These are phyloP conservation scores for Xenopus borealis DNA, from an alignment of 2,113 vertebrate genomes.

Conservation along the genomic window DNA sequence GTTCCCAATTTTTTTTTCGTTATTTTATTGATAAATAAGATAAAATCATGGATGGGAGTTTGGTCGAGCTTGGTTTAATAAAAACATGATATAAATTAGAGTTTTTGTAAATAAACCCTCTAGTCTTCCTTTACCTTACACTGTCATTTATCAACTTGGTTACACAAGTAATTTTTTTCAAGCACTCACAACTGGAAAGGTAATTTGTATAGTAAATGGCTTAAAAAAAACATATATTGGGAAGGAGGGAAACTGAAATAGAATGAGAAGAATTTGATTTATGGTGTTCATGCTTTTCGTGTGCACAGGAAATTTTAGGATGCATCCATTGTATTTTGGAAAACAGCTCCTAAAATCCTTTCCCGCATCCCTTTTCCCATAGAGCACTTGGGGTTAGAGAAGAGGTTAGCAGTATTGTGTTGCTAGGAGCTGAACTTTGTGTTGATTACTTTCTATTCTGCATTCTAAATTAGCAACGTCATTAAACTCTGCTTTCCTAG, in stretches of 20 bases:
- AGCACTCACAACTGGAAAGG: too few relatives aligned
- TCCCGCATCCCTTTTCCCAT: conserved; percentile 65
- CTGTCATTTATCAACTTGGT: too few relatives aligned
- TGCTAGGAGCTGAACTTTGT: conserved; percentile 44
- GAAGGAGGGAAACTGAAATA: not conserved
- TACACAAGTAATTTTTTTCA: too few relatives aligned
- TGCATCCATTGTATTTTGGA: conserved; percentile 58
- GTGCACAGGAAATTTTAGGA: conserved; percentile 61
- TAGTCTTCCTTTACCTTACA: too few relatives aligned
- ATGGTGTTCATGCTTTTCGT: not conserved
- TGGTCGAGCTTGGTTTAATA: too few relatives aligned
- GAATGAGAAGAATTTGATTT: not conserved
- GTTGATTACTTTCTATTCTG: conserved; percentile 48
- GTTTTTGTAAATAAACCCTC: too few relatives aligned
- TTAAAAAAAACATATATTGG: too few relatives aligned
- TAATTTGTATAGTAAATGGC: too few relatives aligned
- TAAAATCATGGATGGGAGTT: too few relatives aligned
- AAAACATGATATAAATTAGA: too few relatives aligned
- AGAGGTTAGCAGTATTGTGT: conserved; percentile 38
- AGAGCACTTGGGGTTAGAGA: conserved; percentile 53
- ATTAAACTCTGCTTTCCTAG: conserved; percentile 50
- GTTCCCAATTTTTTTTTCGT: too few relatives aligned
- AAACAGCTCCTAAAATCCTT: conserved; percentile 56
- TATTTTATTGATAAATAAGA: too few relatives aligned
- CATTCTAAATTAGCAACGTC: conserved; percentile 62